Evolutionary conservation across 2,888 invertebrate species (phyloP).

Genomic region (Acleris holmiana): DNA sequence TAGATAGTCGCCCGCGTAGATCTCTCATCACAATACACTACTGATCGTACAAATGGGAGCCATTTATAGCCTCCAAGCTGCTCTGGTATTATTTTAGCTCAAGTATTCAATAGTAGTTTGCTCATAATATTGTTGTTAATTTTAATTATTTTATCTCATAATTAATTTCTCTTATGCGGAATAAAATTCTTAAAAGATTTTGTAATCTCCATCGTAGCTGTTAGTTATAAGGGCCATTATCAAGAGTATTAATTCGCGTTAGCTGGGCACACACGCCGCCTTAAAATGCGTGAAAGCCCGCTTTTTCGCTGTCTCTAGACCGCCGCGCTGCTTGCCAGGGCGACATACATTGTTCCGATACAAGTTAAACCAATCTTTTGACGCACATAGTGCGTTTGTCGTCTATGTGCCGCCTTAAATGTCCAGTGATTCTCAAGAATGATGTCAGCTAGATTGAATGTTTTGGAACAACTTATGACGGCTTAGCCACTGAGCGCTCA

Average conservation of each 20-base stretch:
- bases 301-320: slow-evolving; percentile 27
- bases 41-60: slow-evolving; percentile 81
- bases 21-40: slow-evolving; percentile 79
- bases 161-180: slow-evolving; percentile 61
- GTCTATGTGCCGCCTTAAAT: slow-evolving; percentile 30
- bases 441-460: slow-evolving; percentile 17
- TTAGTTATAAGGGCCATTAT: slow-evolving; percentile 60
- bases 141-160: slow-evolving; percentile 61
- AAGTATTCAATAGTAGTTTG: slow-evolving; percentile 80
- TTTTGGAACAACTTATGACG: slow-evolving; percentile 18
- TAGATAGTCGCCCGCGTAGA: slow-evolving; percentile 62
- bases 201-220: slow-evolving; percentile 71
- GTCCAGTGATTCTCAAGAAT: slow-evolving; percentile 16
- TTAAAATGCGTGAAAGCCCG: slow-evolving; percentile 49
- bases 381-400: slow-evolving; percentile 2
- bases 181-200: slow-evolving; percentile 68
- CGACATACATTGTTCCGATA: slow-evolving; percentile 8
- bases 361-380: neutral
- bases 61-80: slow-evolving; percentile 80
- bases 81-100: slow-evolving; percentile 81
- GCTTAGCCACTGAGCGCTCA: slow-evolving; percentile 21
- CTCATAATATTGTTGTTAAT: slow-evolving; percentile 81
- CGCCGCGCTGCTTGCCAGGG: slow-evolving; percentile 31
- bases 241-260: slow-evolving; percentile 56
- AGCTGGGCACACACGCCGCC: slow-evolving; percentile 57